phyloP scores from a whole-genome alignment of 2,113 vertebrate genomes.

The Seriola quinqueradiata region DNA sequence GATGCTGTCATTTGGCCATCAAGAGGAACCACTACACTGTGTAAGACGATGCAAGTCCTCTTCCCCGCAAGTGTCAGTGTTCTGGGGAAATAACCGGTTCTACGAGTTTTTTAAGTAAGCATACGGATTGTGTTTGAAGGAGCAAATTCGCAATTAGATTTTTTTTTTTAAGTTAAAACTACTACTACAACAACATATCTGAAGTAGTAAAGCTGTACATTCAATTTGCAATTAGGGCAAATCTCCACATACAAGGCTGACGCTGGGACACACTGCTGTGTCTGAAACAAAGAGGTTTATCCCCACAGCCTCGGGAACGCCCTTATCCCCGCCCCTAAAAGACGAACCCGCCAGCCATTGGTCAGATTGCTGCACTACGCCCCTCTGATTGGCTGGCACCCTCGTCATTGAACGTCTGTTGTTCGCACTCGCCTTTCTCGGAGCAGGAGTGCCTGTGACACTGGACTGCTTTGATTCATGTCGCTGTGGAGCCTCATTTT shows the following conservation, averaged over 20 bases:
- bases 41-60: not conserved
- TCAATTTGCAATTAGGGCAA: not conserved
- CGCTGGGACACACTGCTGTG: not conserved
- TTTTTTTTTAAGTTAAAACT: not conserved
- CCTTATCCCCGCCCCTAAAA: conserved; percentile 38
- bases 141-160: not conserved
- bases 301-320: conserved; percentile 45
- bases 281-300: conserved; percentile 80
- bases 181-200: no score
- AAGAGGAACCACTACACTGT: conserved; percentile 34
- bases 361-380: conserved; percentile 18
- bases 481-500: conserved; percentile 41
- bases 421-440: conserved; percentile 43
- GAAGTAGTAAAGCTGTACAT: not conserved
- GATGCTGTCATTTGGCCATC: conserved; percentile 31
- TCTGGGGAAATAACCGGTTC: not conserved
- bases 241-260: not conserved
- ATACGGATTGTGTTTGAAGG: not conserved
- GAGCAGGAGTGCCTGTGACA: conserved; percentile 65
- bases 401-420: conserved; percentile 65
- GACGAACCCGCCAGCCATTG: conserved; percentile 35
- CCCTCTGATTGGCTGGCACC: conserved; percentile 62
- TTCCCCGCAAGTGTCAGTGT: not conserved
- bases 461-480: conserved; percentile 65
- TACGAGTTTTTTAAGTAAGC: not conserved